These are phyloP conservation scores for Drosophila triauraria DNA, from an alignment of 1,140 invertebrate species.

Conservation along the genomic window DNA sequence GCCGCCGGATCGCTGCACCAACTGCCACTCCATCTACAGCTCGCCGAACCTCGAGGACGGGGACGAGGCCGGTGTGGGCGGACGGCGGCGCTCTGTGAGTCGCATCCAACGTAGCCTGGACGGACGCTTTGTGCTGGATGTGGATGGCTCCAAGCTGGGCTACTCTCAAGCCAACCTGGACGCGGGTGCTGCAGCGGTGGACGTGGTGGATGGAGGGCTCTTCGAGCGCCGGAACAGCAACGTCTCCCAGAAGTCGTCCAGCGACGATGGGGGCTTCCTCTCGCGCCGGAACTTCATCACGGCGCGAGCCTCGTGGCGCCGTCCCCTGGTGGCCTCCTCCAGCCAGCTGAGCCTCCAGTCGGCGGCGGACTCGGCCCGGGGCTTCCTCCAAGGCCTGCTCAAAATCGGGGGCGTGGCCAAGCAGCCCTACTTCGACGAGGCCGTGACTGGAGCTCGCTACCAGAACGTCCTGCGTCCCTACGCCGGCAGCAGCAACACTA, in stretches of 20 bases:
- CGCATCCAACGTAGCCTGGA: slow-evolving; percentile 90
- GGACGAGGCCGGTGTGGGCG: slow-evolving; percentile 35
- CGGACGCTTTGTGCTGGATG: slow-evolving; percentile 89
- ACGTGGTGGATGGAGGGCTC: slow-evolving; percentile 73
- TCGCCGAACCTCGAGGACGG: slow-evolving; percentile 70
- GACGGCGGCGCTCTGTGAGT: slow-evolving; percentile 70
- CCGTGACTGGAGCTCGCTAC: slow-evolving; percentile 65
- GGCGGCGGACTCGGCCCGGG: slow-evolving; percentile 75
- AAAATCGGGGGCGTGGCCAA: slow-evolving; percentile 62
- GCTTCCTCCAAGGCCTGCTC: slow-evolving; percentile 73
- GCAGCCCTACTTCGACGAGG: slow-evolving; percentile 46
- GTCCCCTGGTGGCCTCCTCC: slow-evolving; percentile 88
- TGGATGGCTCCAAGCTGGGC: slow-evolving; percentile 74
- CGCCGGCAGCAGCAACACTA: slow-evolving; percentile 64
- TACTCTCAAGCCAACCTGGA: slow-evolving; percentile 50
- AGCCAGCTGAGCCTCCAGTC: slow-evolving; percentile 89
- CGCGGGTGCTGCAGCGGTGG: slow-evolving; percentile 30
- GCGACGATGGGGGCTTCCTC: slow-evolving; percentile 94
- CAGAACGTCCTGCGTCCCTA: slow-evolving; percentile 71
- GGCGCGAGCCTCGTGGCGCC: slow-evolving; percentile 88
- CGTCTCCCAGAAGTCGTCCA: slow-evolving; percentile 89
- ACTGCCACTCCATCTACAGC: slow-evolving; percentile 84
- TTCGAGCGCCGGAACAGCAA: slow-evolving; percentile 87
- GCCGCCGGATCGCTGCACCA: slow-evolving; percentile 88
- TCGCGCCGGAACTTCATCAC: slow-evolving; percentile 85